phyloP scores from a whole-genome alignment of 2,888 invertebrate species.

The Conchocele bisecta region DNA sequence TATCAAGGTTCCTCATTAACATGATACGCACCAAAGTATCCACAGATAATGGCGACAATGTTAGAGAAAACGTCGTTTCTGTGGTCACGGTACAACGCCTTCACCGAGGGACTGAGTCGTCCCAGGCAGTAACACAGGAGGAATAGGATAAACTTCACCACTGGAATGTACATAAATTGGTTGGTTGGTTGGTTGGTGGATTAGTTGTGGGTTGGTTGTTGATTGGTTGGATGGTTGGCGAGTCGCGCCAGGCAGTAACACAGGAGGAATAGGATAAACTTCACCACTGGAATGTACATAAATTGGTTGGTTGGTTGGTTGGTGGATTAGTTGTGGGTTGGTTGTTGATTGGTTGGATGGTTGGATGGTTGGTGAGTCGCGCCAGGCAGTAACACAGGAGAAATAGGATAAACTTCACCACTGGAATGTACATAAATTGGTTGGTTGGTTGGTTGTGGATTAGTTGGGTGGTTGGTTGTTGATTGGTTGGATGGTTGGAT shows the following conservation, averaged over 20 bases:
- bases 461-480: too few species aligned
- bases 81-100: conserved; percentile 83
- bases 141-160: conserved; percentile 77
- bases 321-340: too few species aligned
- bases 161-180: conserved; percentile 69
- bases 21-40: conserved; percentile 79
- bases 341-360: too few species aligned
- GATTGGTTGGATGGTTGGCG: too few species aligned
- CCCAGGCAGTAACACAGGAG: conserved; percentile 72
- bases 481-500: too few species aligned
- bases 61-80: conserved; percentile 84
- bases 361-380: too few species aligned
- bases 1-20: too few species aligned
- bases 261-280: conserved; percentile 76
- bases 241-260: conserved; percentile 69
- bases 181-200: too few species aligned
- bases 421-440: too few species aligned
- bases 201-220: too few species aligned
- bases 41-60: conserved; percentile 82
- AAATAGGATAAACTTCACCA: conserved; percentile 77
- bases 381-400: conserved; percentile 72
- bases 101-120: conserved; percentile 74
- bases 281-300: conserved; percentile 79
- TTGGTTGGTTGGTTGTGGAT: too few species aligned
- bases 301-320: too few species aligned